These are phyloP conservation scores for Diaprepes abbreviatus DNA, from an alignment of 2,888 invertebrate species.

Conservation along the genomic window DNA sequence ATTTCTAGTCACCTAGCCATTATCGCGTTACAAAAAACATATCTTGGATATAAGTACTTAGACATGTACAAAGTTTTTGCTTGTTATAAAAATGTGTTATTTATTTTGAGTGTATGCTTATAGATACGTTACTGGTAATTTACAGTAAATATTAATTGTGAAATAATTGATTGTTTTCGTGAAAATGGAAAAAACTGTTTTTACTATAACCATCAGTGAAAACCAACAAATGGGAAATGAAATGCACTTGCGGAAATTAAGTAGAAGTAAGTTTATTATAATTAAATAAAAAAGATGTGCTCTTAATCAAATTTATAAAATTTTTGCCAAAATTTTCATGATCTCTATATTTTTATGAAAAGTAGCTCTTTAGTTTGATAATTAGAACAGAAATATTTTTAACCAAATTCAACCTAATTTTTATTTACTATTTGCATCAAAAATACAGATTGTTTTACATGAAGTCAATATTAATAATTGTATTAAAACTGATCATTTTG, in stretches of 20 bases:
- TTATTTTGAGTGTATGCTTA: neutral
- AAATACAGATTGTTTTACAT: too few relatives aligned
- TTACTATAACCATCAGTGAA: neutral
- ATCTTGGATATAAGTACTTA: conserved; percentile 16
- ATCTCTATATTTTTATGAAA: too few relatives aligned
- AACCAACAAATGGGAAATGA: neutral
- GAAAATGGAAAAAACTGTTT: neutral
- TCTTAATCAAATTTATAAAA: too few relatives aligned
- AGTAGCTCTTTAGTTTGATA: too few relatives aligned
- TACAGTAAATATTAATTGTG: neutral
- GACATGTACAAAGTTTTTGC: neutral
- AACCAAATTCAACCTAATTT: too few relatives aligned
- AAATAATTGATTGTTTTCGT: neutral
- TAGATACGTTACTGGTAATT: neutral
- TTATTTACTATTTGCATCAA: too few relatives aligned
- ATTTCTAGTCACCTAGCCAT: too few relatives aligned
- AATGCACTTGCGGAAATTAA: neutral
- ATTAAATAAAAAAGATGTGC: too few relatives aligned
- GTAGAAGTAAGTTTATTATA: conserved; percentile 3
- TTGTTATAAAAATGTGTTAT: neutral
- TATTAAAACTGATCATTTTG: too few relatives aligned
- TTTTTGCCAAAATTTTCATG: too few relatives aligned
- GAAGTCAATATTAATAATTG: too few relatives aligned
- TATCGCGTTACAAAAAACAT: neutral
- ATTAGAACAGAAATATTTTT: too few relatives aligned